Evolutionary conservation across 1,140 invertebrate species (phyloP).

Genomic region (Grapholita molesta): DNA sequence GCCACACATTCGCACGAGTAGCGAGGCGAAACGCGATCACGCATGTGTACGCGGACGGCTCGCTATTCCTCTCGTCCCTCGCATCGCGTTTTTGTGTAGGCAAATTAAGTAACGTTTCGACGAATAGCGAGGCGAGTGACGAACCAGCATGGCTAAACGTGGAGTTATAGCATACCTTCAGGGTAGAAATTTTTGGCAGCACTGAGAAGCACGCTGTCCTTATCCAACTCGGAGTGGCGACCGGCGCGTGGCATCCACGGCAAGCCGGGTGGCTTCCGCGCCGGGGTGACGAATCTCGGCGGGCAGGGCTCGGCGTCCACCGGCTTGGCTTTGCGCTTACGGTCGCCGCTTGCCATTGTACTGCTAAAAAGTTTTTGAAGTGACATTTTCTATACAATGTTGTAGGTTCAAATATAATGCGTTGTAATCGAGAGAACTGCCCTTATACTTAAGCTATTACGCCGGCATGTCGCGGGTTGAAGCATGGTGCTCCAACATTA

Average conservation of each 20-base stretch:
- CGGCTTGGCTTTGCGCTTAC: slow-evolving; percentile 30
- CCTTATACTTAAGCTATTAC: too few species aligned
- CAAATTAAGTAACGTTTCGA: too few species aligned
- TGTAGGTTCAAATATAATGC: background rate
- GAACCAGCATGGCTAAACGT: too few species aligned
- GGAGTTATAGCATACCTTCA: slow-evolving; percentile 43
- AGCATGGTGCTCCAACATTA: too few species aligned
- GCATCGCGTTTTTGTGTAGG: too few species aligned
- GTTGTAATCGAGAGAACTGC: too few species aligned
- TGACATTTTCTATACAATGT: background rate
- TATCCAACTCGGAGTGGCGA: slow-evolving; percentile 53
- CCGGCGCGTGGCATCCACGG: slow-evolving; percentile 65
- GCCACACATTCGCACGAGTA: too few species aligned
- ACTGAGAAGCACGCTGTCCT: slow-evolving; percentile 46
- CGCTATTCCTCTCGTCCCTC: too few species aligned
- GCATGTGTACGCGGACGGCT: too few species aligned
- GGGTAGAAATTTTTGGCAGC: slow-evolving; percentile 60
- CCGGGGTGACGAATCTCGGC: slow-evolving; percentile 42
- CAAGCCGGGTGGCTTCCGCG: slow-evolving; percentile 37
- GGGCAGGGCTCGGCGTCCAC: slow-evolving; percentile 30
- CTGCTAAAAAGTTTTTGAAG: background rate
- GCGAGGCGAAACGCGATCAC: too few species aligned
- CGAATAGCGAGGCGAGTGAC: too few species aligned
- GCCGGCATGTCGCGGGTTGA: too few species aligned
- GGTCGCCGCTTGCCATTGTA: slow-evolving; percentile 50